Evolutionary conservation across 2,888 invertebrate species (phyloP).

Genomic region (Meteorus cinctellus): DNA sequence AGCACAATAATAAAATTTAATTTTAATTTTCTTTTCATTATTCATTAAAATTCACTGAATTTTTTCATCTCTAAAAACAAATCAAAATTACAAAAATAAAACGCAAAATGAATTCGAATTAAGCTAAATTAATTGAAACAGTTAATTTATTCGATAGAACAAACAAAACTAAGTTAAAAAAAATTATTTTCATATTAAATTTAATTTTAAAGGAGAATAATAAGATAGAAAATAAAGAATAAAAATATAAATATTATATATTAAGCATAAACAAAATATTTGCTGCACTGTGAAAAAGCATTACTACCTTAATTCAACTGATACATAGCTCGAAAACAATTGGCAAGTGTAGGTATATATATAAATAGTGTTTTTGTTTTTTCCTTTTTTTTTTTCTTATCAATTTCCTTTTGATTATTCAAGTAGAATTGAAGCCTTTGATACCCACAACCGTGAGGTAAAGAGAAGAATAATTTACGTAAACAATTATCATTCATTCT

Average conservation of each 20-base stretch:
- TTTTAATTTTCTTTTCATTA: not conserved
- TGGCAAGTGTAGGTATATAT: slow-evolving; percentile 43
- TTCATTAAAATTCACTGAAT: not conserved
- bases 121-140: not conserved
- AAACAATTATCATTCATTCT: not conserved
- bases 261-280: slow-evolving; percentile 62
- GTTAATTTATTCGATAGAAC: slow-evolving; percentile 5
- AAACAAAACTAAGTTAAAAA: not conserved
- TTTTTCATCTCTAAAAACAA: not conserved
- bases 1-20: not conserved
- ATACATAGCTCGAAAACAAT: slow-evolving; percentile 51
- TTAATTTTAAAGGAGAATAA: slow-evolving; percentile 39
- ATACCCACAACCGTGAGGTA: slow-evolving; percentile 41
- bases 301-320: slow-evolving; percentile 60
- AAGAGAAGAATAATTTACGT: slow-evolving; percentile 11
- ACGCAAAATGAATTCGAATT: slow-evolving; percentile 10
- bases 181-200: not conserved
- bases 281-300: slow-evolving; percentile 69
- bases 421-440: slow-evolving; percentile 10
- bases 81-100: slow-evolving; percentile 1
- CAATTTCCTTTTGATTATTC: not conserved
- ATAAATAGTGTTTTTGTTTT: slow-evolving; percentile 1
- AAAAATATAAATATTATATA: slow-evolving; percentile 53
- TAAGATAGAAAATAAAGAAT: slow-evolving; percentile 47
- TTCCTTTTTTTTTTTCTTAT: not conserved